Percentiles rank a stretch among this genome's conserved stretches.
These are phyloP conservation scores for Zosterops lateralis DNA, from an alignment of 2,113 vertebrate genomes.

Conservation along the genomic window DNA sequence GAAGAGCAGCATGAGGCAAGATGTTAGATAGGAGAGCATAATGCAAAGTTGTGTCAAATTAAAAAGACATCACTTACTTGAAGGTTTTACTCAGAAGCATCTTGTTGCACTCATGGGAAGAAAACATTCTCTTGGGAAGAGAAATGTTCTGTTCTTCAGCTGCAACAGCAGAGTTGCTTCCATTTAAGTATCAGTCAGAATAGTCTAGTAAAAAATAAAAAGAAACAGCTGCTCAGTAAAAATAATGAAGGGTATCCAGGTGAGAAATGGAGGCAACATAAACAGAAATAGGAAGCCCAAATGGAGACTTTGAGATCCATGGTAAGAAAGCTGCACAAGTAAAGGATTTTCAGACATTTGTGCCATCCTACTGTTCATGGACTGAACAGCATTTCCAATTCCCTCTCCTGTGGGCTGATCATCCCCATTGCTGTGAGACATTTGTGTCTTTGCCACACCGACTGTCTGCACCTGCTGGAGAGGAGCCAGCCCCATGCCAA, in stretches of 20 bases:
- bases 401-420: background rate
- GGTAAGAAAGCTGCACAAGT: background rate
- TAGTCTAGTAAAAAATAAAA: background rate
- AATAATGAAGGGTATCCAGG: background rate
- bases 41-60: background rate
- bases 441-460: background rate
- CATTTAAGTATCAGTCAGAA: background rate
- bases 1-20: background rate
- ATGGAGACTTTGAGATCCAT: background rate
- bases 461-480: background rate
- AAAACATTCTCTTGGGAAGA: background rate
- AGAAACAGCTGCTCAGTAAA: slow-evolving; percentile 18
- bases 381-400: background rate
- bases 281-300: background rate
- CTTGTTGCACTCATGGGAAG: background rate
- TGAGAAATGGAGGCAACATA: background rate
- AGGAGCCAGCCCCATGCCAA: fast-evolving
- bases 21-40: background rate
- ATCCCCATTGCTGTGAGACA: background rate
- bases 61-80: background rate
- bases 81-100: background rate
- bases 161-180: background rate
- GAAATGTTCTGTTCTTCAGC: slow-evolving; percentile 13
- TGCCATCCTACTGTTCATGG: background rate
- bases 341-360: background rate